Evolutionary conservation across 2,113 vertebrate species (phyloP), one percentile per base, ranked within the genome.

Genomic region (rat (Rattus norvegicus)): DNA sequence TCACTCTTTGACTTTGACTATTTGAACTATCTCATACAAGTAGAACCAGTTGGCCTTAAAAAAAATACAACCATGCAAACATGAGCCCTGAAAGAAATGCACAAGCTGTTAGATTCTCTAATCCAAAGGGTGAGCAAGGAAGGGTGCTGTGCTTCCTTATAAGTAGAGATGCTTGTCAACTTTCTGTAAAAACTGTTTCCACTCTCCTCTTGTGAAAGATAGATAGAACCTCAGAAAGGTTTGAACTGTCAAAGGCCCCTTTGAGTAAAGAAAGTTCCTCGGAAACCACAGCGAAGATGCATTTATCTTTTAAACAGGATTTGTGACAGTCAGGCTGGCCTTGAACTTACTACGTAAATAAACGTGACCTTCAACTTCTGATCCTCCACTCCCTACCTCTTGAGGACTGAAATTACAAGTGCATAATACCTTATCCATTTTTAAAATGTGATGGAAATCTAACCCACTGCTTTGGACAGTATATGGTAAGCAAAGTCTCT

Each of bases 151-250:
- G 3, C 20, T 33, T 65, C 43, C 20, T 93, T 39, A 43, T 75
- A 7, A 70, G 16, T 20, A 39, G n/a, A 43, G 13, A 0, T 5
- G 30, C 63, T 93, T 12, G 22, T 8, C 20, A 0, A 0, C 39
- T 63, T 3, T 39, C 10, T 0, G 0, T 20, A 20, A 43, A 11
- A 26, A 26, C 3, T 13, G 11, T 9, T 92, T 80, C 36, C 81
- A 24, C 30, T 47, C 54, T 0, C 20, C 0, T 52, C 70, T 7
- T n/a, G 36, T 59, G 28, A 84, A 83, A 73, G 20, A 16, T 8
- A 63, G 28, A 22, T 2, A 28, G n/a, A 22, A 16, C 59, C 13
- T 65, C 54, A 43, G 63, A 47, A 11, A 95, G 67, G 8, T 5
- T 80, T 67, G 52, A 63, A 56, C 86, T 94, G 88, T 73, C 65